Conservation (phyloP, 2,797 vertebrate genomes). For the Leuciscus waleckii region DNA sequence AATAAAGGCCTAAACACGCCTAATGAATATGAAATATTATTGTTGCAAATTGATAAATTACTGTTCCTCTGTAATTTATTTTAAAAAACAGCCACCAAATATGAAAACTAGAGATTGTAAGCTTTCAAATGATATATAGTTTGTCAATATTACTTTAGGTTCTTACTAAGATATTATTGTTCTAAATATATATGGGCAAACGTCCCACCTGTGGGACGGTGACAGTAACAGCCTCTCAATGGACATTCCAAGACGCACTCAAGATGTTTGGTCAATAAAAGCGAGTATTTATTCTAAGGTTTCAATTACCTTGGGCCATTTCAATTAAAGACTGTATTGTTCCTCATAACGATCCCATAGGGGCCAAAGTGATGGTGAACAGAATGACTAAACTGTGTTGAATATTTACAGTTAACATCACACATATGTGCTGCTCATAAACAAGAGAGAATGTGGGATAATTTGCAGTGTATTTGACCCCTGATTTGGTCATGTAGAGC, state of each 20-base stretch:
- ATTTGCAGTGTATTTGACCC: neutral
- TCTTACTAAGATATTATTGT: too few species aligned
- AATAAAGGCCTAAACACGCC: too few species aligned
- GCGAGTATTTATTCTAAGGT: neutral
- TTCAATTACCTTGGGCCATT: neutral
- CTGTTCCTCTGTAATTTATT: too few species aligned
- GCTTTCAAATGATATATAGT: too few species aligned
- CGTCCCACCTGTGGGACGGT: too few species aligned
- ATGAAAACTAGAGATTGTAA: too few species aligned
- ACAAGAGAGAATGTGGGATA: neutral
- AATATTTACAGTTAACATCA: constrained; percentile 18
- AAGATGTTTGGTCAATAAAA: constrained; percentile 10
- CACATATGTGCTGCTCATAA: neutral
- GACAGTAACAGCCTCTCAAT: neutral
- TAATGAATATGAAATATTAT: too few species aligned
- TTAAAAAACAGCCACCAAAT: too few species aligned
- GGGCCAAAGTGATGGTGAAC: neutral
- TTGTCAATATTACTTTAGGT: too few species aligned
- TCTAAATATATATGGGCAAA: too few species aligned
- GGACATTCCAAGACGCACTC: neutral
- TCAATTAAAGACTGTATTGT: neutral
- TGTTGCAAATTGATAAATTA: too few species aligned
- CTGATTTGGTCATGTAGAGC: constrained; percentile 7
- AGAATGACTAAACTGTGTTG: neutral
- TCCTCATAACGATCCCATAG: neutral